Percentiles rank a stretch among this genome's conserved stretches.
Evolutionary conservation across 2,113 vertebrate species (phyloP).

Genomic region (Forbesichthys papilliferus): DNA sequence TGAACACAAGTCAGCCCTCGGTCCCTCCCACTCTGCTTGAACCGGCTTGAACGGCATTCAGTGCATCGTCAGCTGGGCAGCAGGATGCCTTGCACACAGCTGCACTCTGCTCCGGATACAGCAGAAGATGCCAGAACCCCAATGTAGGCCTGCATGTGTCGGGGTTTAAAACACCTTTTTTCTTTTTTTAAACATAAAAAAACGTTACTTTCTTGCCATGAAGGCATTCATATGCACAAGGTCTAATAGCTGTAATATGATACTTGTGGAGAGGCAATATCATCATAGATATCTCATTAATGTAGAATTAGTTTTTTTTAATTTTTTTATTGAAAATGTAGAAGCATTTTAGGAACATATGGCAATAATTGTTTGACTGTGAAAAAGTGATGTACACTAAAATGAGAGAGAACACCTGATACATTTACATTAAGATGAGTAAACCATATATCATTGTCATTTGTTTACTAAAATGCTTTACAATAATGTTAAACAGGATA

Average conservation of each 20-base stretch:
- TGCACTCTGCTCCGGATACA: constrained; percentile 78
- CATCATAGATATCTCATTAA: constrained; percentile 47
- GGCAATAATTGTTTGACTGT: constrained; percentile 20
- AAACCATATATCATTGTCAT: not conserved
- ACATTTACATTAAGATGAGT: constrained; percentile 27
- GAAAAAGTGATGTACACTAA: constrained; percentile 15
- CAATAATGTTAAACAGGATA: not conserved
- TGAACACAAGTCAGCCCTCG: constrained; percentile 22
- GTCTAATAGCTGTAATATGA: constrained; percentile 61
- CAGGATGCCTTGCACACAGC: constrained; percentile 78
- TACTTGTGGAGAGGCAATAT: constrained; percentile 52
- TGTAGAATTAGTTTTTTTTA: not conserved
- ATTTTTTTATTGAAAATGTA: constrained; percentile 63
- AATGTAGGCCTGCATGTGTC: not conserved
- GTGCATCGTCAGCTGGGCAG: constrained; percentile 41
- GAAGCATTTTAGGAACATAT: constrained; percentile 39
- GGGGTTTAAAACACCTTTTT: constrained; percentile 7
- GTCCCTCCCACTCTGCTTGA: not conserved
- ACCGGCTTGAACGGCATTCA: constrained; percentile 14
- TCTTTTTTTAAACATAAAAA: not conserved
- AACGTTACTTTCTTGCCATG: constrained; percentile 40
- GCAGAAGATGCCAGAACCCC: constrained; percentile 42
- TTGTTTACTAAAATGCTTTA: no score
- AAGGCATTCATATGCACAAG: constrained; percentile 48
- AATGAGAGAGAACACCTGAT: not conserved